Evolutionary conservation across 2,888 invertebrate genomes (phyloP).

Genomic region (Frankliniella fusca): DNA sequence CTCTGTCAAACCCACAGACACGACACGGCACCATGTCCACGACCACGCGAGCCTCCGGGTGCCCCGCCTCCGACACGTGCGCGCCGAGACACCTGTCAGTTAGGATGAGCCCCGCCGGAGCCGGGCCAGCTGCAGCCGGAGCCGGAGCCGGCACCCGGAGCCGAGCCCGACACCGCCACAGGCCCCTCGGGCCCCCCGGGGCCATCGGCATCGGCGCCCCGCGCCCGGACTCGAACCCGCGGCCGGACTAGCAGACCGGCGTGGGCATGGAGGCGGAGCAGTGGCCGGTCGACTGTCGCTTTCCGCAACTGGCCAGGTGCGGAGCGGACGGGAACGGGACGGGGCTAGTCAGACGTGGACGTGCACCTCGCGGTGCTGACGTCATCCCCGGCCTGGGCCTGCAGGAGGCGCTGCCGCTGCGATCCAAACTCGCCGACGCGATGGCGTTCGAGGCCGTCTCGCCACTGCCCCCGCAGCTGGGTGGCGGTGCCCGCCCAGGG

Average conservation of each 20-base stretch:
- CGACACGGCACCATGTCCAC: too few relatives aligned
- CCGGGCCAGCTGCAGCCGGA: background rate
- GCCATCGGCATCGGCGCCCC: background rate
- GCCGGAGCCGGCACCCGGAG: background rate
- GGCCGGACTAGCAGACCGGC: background rate
- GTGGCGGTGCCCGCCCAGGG: background rate
- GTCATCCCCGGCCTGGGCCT: background rate
- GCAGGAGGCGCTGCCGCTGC: background rate
- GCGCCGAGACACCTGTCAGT: background rate
- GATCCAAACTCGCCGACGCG: background rate
- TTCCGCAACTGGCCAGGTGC: background rate
- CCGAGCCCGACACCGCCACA: too few relatives aligned
- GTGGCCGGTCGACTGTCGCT: slow-evolving; percentile 3
- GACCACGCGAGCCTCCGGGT: too few relatives aligned
- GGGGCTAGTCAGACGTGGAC: background rate
- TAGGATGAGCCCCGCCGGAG: background rate
- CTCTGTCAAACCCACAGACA: too few relatives aligned
- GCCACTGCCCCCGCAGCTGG: background rate
- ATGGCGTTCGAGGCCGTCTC: background rate
- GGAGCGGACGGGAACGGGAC: background rate
- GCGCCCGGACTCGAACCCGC: background rate
- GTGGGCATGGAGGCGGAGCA: slow-evolving; percentile 8
- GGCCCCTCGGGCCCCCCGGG: too few relatives aligned
- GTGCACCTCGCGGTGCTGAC: background rate
- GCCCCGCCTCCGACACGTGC: too few relatives aligned